Base-by-base conservation (phyloP, 2,888 invertebrate species). In the Lissonota sp. region DNA sequence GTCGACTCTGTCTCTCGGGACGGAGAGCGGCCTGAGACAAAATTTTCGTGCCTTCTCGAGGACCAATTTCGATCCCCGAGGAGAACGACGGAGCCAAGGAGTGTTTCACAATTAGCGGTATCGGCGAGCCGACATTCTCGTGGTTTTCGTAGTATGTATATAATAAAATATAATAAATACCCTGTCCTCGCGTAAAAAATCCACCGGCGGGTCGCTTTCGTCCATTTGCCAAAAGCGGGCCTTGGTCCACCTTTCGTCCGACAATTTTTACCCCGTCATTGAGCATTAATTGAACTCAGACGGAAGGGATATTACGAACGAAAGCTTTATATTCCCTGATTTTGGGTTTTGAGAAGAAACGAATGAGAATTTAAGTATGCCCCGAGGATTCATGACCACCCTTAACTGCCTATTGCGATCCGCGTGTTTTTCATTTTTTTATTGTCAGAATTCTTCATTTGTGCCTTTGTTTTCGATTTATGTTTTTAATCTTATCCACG, bases 31-130 rank as follows among this genome's bases (percentile, higher is more conserved):
- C 44, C 70, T 64, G 58, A 26, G 26, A 26, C 44, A 16, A 51
- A 58, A 75, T 79, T 69, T 72, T 51, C 57, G 58, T 55, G 46
- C 46, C 26, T 26, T 26, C 26, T 26, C 26, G 71, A 57, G 66
- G 70, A 72, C 71, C 40, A 57, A 57, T 40, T 14, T 40, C 40
- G 49, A 12, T 26, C 26, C 26, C 26, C 26, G 63, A 46, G 51
- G 63, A 63, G 39, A 67, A 69, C 26, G 16, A 87, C 84, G 83
- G 85, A 16, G 42, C 49, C 37, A 49, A 49, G 84, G 82, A 67
- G 44, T 82, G 85, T 85, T 88, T 86, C 84, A 88, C 90, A 90
- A 90, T 90, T 90, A 90, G 88, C 88, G 87, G 87, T 89, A 88
- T 89, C 88, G 85, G 75, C 37, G 42, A 66, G 26, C 51, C 58